Evolutionary conservation across 2,888 invertebrate species (phyloP).

Genomic region (Cremastinae sp.): DNA sequence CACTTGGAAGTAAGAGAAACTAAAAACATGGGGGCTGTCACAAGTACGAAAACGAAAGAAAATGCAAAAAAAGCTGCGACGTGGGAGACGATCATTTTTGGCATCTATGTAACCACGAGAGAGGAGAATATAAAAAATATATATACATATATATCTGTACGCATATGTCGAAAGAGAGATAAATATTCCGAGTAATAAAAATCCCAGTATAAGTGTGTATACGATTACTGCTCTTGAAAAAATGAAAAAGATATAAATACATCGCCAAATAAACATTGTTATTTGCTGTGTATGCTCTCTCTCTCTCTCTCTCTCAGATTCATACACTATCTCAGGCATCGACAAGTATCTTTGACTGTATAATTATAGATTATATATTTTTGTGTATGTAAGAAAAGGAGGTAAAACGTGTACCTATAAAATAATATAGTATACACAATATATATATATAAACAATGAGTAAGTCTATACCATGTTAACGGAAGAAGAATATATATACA

Average conservation of each 20-base stretch:
- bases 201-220: constrained; percentile 37
- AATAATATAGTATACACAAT: constrained; percentile 43
- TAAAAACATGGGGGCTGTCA: constrained; percentile 17
- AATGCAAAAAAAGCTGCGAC: constrained; percentile 16
- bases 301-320: neutral
- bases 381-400: constrained; percentile 75
- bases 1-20: constrained; percentile 1
- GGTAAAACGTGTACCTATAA: constrained; percentile 71
- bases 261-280: constrained; percentile 47
- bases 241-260: neutral
- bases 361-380: constrained; percentile 79
- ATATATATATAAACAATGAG: constrained; percentile 73
- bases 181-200: constrained; percentile 40
- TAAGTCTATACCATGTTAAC: constrained; percentile 78
- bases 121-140: neutral
- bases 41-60: constrained; percentile 17
- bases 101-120: constrained; percentile 11
- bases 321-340: constrained; percentile 55
- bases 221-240: constrained; percentile 41
- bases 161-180: neutral
- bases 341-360: constrained; percentile 63
- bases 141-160: neutral
- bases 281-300: constrained; percentile 35
- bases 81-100: neutral
- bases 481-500: constrained; percentile 67